These are phyloP conservation scores for Eupithecia inturbata DNA, from an alignment of 2,888 invertebrate genomes.

Conservation along the genomic window DNA sequence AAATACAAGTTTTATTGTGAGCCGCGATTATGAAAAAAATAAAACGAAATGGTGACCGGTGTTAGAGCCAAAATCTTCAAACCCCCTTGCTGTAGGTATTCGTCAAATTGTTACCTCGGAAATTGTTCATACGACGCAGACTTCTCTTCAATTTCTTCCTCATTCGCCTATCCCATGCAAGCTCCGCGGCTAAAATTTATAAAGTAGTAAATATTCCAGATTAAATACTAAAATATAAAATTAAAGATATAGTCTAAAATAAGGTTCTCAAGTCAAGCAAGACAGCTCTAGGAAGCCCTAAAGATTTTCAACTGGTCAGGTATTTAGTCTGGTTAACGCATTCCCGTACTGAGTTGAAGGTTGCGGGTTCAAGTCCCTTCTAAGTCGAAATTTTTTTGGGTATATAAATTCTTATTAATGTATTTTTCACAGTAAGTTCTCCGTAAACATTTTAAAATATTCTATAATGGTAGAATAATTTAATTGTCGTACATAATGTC, in stretches of 20 bases:
- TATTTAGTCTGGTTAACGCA: too few relatives aligned
- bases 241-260: too few relatives aligned
- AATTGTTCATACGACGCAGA: constrained; percentile 65
- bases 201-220: not conserved
- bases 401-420: not conserved
- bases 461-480: not conserved
- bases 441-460: not conserved
- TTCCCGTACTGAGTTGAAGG: not conserved
- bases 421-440: not conserved
- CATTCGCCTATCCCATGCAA: constrained; percentile 74
- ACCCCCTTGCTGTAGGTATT: too few relatives aligned
- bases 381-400: not conserved
- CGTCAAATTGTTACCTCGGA: constrained; percentile 60
- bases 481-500: not conserved
- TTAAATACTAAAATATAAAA: too few relatives aligned
- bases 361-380: not conserved
- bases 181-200: constrained; percentile 64
- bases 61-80: too few relatives aligned
- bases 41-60: too few relatives aligned
- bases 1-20: too few relatives aligned
- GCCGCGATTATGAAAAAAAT: too few relatives aligned
- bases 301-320: too few relatives aligned
- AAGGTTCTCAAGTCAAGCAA: too few relatives aligned
- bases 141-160: constrained; percentile 72
- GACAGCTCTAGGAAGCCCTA: too few relatives aligned